Conservation (phyloP, 1,140 invertebrate species). For the Phortica variegata region DNA sequence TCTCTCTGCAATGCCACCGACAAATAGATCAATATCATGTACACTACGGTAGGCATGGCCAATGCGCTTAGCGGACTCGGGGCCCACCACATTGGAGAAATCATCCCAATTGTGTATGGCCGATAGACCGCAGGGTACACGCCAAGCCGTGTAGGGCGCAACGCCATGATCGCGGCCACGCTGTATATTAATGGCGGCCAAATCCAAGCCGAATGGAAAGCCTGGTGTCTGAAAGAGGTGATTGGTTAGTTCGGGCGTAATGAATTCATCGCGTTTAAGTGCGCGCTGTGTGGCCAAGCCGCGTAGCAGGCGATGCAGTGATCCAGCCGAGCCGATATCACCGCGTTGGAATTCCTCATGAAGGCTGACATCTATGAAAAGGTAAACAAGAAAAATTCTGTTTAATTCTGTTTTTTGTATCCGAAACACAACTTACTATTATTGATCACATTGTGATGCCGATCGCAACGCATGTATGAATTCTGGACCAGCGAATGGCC, state of each 20-base stretch:
- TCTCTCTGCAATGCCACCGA: conserved; percentile 82
- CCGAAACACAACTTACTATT: conserved; percentile 63
- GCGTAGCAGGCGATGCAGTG: conserved; percentile 75
- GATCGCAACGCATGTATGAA: conserved; percentile 67
- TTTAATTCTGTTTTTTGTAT: background rate
- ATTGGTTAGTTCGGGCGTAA: conserved; percentile 80
- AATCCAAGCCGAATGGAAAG: conserved; percentile 78
- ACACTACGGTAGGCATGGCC: conserved; percentile 69
- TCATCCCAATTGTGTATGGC: conserved; percentile 74
- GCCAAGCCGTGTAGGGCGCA: conserved; percentile 78
- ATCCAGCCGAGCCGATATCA: conserved; percentile 70
- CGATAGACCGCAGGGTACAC: conserved; percentile 76
- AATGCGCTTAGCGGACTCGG: conserved; percentile 66
- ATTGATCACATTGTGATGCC: conserved; percentile 64
- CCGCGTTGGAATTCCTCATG: conserved; percentile 68
- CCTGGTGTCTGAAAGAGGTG: conserved; percentile 78
- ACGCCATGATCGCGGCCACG: conserved; percentile 88
- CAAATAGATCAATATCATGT: conserved; percentile 89
- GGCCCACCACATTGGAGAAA: conserved; percentile 70
- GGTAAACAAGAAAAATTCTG: background rate
- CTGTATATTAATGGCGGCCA: conserved; percentile 88
- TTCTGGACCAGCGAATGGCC: conserved; percentile 92
- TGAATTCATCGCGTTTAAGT: conserved; percentile 79
- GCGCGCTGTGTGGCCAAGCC: conserved; percentile 76
- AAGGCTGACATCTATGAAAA: conserved; percentile 69